Conservation (phyloP, 2,888 invertebrate species). For the Meiosimyza decipiens region DNA sequence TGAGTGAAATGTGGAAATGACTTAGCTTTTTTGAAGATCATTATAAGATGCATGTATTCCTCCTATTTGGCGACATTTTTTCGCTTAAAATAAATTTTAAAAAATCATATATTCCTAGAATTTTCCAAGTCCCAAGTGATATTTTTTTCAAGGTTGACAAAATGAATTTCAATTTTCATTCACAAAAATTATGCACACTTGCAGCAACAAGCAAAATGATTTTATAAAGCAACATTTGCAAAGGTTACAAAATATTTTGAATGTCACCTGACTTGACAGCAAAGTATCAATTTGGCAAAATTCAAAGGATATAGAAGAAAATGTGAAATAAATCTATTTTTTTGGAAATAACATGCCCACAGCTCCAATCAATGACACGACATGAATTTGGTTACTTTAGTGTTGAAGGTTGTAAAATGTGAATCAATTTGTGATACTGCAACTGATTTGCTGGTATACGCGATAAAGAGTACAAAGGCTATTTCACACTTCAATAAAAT, state of each 20-base stretch:
- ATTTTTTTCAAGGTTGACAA: neutral
- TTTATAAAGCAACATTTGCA: neutral
- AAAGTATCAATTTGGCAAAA: neutral
- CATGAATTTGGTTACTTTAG: neutral
- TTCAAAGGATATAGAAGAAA: no score
- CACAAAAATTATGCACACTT: constrained; percentile 17
- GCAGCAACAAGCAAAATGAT: neutral
- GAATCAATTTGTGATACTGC: neutral
- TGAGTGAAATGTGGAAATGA: no score
- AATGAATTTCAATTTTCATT: constrained; percentile 30
- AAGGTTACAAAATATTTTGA: constrained; percentile 1
- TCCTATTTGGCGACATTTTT: neutral
- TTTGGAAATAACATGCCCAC: neutral
- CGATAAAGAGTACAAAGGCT: neutral
- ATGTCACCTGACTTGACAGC: constrained; percentile 28
- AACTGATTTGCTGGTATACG: constrained; percentile 6
- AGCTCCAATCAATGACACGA: constrained; percentile 1
- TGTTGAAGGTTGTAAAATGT: constrained; percentile 5
- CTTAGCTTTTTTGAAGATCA: no score
- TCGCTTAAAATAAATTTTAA: no score
- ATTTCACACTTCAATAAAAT: constrained; percentile 25
- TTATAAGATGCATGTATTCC: no score
- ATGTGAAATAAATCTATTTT: no score
- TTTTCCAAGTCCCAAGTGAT: constrained; percentile 8
- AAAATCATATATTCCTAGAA: constrained; percentile 13